Evolutionary conservation across 2,113 vertebrate species (phyloP).

Genomic region (Microtus ochrogaster): DNA sequence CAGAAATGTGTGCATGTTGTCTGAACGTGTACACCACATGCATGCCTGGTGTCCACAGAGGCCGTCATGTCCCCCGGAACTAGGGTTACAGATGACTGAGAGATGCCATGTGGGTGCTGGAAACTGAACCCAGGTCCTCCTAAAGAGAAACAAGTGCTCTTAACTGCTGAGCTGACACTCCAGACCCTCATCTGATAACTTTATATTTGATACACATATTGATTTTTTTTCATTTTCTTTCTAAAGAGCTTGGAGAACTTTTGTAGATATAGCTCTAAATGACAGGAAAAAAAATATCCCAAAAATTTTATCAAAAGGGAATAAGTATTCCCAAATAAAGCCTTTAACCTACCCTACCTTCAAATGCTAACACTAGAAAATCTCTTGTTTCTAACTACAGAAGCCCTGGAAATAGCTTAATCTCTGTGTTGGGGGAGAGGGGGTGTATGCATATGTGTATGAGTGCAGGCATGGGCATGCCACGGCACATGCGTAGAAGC

Average conservation of each 20-base stretch:
- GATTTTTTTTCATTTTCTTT: slow-evolving; percentile 8
- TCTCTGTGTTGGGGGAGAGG: not conserved
- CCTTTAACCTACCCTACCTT: not conserved
- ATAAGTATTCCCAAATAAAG: slow-evolving; percentile 15
- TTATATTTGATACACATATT: not conserved
- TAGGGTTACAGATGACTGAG: not conserved
- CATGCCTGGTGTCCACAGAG: not conserved
- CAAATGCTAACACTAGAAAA: not conserved
- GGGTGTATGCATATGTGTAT: not conserved
- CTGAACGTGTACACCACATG: not conserved
- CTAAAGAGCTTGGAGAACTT: not conserved
- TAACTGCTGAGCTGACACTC: not conserved
- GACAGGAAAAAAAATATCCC: not conserved
- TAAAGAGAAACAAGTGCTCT: not conserved
- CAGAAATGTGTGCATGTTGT: not conserved
- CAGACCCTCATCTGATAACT: not conserved
- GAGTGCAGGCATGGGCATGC: not conserved
- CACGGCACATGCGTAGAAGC: not conserved
- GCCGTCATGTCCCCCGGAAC: not conserved
- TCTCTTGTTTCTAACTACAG: not conserved
- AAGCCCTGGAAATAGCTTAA: not conserved
- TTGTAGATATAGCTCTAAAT: not conserved
- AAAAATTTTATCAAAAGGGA: slow-evolving; percentile 5
- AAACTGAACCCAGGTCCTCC: not conserved
- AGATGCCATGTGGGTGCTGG: not conserved